phyloP scores from a whole-genome alignment of 2,113 vertebrate species.

The Acrocephalus arundinaceus region DNA sequence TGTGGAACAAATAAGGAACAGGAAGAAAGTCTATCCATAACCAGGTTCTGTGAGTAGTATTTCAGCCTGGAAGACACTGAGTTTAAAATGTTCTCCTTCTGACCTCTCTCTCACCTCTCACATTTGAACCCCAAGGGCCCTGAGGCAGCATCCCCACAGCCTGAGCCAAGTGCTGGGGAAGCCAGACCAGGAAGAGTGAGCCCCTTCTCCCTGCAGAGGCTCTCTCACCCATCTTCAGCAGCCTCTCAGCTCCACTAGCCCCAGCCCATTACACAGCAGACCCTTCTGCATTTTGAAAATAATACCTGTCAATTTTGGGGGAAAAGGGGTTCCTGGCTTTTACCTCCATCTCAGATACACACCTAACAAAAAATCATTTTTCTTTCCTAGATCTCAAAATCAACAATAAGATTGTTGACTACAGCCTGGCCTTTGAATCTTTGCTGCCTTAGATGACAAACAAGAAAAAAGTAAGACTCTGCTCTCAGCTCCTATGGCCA shows the following conservation, averaged over 20 bases:
- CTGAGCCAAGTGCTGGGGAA: neutral
- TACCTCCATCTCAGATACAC: neutral
- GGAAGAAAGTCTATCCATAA: neutral
- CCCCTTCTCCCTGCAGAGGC: neutral
- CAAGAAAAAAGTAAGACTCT: neutral
- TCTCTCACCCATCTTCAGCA: neutral
- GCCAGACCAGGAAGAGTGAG: rapidly evolving
- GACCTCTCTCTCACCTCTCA: neutral
- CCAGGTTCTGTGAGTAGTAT: neutral
- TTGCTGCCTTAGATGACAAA: neutral
- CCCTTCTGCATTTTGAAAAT: neutral
- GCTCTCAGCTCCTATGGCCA: neutral
- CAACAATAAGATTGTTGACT: neutral
- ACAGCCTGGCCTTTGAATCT: neutral
- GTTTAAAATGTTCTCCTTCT: neutral
- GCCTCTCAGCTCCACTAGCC: neutral
- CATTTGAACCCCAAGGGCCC: neutral
- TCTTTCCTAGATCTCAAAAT: neutral
- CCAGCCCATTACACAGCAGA: neutral
- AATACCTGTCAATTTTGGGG: neutral
- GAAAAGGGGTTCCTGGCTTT: neutral
- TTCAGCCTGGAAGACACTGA: neutral
- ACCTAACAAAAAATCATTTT: neutral
- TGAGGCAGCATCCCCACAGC: neutral
- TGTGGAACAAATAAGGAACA: neutral